A percentile compares a stretch with the other conserved stretches of the same genome.
These are phyloP conservation scores for Parazoanthus darwini DNA, from an alignment of 92 coral and sea anemone genomes.

Conservation along the genomic window DNA sequence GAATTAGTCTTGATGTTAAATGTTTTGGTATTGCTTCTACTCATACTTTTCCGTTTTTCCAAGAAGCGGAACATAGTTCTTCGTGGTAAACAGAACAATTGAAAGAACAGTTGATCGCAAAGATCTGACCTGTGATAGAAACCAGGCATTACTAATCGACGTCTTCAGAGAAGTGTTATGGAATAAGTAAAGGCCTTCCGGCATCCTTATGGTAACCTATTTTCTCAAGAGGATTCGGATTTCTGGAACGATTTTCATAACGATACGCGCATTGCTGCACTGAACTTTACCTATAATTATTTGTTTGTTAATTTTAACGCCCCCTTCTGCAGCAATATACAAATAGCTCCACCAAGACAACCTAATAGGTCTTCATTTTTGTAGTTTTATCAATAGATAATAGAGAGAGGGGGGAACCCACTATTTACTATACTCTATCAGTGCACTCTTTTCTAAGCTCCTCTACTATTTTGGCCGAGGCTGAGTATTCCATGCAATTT, in stretches of 20 bases:
- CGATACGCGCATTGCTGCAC: not conserved
- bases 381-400: too few species aligned
- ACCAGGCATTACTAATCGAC: not conserved
- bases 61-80: not conserved
- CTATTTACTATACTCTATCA: too few species aligned
- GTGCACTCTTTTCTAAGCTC: too few species aligned
- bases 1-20: not conserved
- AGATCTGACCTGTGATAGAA: not conserved
- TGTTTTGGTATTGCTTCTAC: too few species aligned
- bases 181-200: too few species aligned
- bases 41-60: not conserved
- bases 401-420: too few species aligned
- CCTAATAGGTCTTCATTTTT: too few species aligned
- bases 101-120: not conserved
- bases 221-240: not conserved
- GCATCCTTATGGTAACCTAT: not conserved
- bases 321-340: not conserved
- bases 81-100: not conserved
- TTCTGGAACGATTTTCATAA: not conserved
- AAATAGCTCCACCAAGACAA: too few species aligned
- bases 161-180: not conserved
- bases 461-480: too few species aligned
- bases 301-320: not conserved
- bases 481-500: too few species aligned
- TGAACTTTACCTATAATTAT: too few species aligned